Evolutionary conservation across 2,113 vertebrate genomes (phyloP).

Genomic region (Copsychus sechellarum): DNA sequence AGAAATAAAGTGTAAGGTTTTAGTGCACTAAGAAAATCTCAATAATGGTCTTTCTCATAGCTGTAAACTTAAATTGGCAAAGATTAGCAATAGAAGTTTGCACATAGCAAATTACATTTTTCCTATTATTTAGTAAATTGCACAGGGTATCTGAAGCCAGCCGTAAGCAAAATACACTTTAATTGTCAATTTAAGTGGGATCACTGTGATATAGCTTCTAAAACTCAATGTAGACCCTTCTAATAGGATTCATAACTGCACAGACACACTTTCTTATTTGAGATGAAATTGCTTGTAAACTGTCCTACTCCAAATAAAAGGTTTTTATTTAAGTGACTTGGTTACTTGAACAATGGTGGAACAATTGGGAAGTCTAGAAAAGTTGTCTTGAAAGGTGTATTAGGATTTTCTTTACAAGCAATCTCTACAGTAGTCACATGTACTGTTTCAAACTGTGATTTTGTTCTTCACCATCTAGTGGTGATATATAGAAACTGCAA

Average conservation of each 20-base stretch:
- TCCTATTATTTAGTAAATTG: slow-evolving; percentile 31
- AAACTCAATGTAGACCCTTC: neutral
- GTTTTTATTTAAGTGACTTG: neutral
- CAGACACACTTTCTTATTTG: neutral
- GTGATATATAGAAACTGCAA: neutral
- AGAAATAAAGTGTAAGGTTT: neutral
- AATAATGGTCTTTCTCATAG: neutral
- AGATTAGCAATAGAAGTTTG: slow-evolving; percentile 20
- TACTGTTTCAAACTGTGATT: neutral
- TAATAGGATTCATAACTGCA: neutral
- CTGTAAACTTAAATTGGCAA: slow-evolving; percentile 10
- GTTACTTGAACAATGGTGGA: neutral
- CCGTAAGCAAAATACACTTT: slow-evolving; percentile 1
- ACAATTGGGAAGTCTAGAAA: neutral
- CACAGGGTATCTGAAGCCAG: slow-evolving; percentile 1
- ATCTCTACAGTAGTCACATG: neutral
- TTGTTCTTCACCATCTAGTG: neutral
- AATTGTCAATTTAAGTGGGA: slow-evolving; percentile 47
- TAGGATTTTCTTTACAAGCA: neutral
- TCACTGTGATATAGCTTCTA: neutral
- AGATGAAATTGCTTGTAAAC: slow-evolving; percentile 2
- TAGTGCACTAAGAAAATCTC: neutral
- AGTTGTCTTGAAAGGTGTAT: neutral
- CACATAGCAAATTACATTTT: neutral
- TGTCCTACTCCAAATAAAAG: neutral